Conservation (phyloP, 2,797 vertebrate species). For the Mormyrops attenuatus region DNA sequence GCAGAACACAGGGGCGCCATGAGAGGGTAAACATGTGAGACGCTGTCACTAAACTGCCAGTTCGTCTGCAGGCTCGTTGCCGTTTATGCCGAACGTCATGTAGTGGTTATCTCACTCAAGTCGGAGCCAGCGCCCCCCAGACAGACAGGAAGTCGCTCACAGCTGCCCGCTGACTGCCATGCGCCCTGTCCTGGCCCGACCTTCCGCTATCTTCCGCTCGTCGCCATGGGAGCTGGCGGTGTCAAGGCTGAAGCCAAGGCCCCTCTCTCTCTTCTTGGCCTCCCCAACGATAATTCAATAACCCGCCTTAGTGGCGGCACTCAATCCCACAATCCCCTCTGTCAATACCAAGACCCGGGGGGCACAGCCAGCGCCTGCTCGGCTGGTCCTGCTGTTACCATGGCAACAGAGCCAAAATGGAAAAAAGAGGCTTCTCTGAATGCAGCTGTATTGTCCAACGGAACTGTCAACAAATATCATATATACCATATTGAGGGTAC, state of each 20-base stretch:
- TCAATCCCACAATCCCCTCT: slow-evolving; percentile 4
- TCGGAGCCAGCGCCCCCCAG: not conserved
- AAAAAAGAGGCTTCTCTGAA: not conserved
- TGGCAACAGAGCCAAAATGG: slow-evolving; percentile 13
- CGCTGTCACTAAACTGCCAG: not conserved
- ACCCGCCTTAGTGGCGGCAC: not conserved
- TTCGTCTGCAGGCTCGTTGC: not conserved
- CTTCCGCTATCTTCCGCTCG: not conserved
- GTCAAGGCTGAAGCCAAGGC: not conserved
- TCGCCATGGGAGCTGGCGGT: not conserved
- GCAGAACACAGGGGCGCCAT: not conserved
- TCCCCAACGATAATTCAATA: slow-evolving; percentile 10
- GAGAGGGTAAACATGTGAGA: not conserved
- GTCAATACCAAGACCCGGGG: not conserved
- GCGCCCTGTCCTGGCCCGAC: not conserved
- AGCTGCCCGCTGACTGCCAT: not conserved
- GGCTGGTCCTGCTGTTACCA: slow-evolving; percentile 19
- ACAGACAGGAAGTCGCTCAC: not conserved
- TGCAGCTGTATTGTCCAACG: not conserved
- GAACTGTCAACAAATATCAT: not conserved
- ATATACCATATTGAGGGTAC: not conserved
- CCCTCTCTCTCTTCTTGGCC: not conserved
- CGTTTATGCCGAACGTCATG: not conserved
- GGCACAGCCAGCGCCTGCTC: not conserved
- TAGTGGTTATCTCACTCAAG: not conserved